Conservation (phyloP, 2,113 vertebrate species). For the Thymallus thymallus region DNA sequence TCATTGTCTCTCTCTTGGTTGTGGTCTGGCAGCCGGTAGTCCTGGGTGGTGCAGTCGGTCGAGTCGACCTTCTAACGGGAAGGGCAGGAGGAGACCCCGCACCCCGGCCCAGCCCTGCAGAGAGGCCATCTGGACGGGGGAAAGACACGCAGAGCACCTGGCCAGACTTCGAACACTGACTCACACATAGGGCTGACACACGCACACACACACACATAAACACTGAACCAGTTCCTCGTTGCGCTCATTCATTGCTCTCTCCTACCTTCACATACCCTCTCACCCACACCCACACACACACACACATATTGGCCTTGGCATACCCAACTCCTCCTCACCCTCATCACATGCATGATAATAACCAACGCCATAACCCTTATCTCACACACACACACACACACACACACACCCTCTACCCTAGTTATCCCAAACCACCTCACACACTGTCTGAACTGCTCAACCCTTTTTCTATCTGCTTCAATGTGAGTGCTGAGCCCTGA, state of each 20-base stretch:
- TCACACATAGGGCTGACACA: slow-evolving; percentile 15
- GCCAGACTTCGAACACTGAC: slow-evolving; percentile 66
- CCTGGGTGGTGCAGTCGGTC: slow-evolving; percentile 34
- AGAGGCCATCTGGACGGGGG: slow-evolving; percentile 72
- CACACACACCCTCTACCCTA: too few species aligned
- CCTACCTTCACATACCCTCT: neutral
- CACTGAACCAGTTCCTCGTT: slow-evolving; percentile 23
- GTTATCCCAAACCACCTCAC: too few species aligned
- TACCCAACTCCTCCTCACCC: neutral
- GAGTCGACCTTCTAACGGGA: slow-evolving; percentile 69
- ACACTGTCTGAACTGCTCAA: slow-evolving; percentile 26
- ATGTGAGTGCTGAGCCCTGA: slow-evolving; percentile 61
- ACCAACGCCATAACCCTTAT: neutral
- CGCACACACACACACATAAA: slow-evolving; percentile 24
- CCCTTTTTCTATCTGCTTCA: slow-evolving; percentile 48
- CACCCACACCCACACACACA: neutral
- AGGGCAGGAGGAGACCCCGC: slow-evolving; percentile 70
- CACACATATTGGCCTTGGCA: neutral
- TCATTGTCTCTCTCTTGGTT: slow-evolving; percentile 15
- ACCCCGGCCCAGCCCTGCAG: slow-evolving; percentile 62
- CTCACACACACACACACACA: neutral
- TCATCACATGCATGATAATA: neutral
- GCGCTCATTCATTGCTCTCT: neutral
- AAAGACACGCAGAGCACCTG: slow-evolving; percentile 73
- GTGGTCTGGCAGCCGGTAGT: slow-evolving; percentile 42